These are phyloP conservation scores for Rallus crepitans DNA, from an alignment of 2,797 vertebrate species.

Conservation along the genomic window DNA sequence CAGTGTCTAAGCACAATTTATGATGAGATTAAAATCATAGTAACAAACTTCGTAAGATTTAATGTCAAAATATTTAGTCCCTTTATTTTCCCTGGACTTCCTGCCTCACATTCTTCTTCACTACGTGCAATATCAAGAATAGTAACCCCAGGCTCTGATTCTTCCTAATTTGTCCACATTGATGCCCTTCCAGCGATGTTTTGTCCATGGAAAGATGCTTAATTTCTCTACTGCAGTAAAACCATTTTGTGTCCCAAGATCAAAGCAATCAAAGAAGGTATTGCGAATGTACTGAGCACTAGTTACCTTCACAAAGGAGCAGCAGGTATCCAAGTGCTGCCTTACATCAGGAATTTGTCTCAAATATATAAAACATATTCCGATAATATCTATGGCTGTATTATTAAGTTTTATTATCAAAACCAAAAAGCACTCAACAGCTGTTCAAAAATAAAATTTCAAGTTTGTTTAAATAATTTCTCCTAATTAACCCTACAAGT, in stretches of 20 bases:
- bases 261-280: constrained; percentile 27
- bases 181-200: neutral
- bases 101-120: constrained; percentile 7
- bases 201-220: constrained; percentile 63
- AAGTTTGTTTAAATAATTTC: neutral
- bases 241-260: constrained; percentile 23
- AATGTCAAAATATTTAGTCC: neutral
- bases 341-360: constrained; percentile 25
- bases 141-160: neutral
- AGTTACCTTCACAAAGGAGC: constrained; percentile 12
- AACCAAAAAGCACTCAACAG: neutral
- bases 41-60: neutral
- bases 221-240: constrained; percentile 47
- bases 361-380: neutral
- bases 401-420: neutral
- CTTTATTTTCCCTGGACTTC: neutral
- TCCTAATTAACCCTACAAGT: neutral
- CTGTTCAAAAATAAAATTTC: neutral
- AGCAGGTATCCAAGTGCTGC: neutral
- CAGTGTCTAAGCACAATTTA: constrained; percentile 17
- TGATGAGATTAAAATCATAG: constrained; percentile 18
- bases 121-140: neutral
- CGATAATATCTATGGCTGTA: constrained; percentile 6
- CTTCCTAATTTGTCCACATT: neutral
- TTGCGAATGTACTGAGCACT: neutral